These are phyloP conservation scores for Elmis aenea DNA, from an alignment of 2,888 invertebrate genomes.

Conservation along the genomic window DNA sequence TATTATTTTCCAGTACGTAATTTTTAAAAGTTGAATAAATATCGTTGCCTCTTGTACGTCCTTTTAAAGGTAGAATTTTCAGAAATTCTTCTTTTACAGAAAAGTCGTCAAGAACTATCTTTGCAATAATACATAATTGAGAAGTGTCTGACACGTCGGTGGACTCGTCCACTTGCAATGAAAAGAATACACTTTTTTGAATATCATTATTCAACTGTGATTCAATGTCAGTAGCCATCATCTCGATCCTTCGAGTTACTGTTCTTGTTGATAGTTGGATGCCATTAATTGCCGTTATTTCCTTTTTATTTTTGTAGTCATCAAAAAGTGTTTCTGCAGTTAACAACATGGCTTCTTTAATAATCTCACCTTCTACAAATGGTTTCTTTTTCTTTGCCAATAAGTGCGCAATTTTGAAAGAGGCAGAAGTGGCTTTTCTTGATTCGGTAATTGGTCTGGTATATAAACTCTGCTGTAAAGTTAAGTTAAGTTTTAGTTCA, in stretches of 20 bases:
- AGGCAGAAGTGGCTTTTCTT: constrained; percentile 15
- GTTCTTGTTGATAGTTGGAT: constrained; percentile 26
- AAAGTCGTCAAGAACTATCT: constrained; percentile 21
- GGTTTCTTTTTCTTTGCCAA: constrained; percentile 26
- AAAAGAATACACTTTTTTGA: constrained; percentile 22
- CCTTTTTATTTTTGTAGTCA: constrained; percentile 24
- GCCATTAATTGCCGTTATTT: constrained; percentile 28
- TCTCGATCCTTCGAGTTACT: constrained; percentile 23
- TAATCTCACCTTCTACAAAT: constrained; percentile 26
- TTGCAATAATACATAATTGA: constrained; percentile 18
- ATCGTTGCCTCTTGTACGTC: constrained; percentile 19
- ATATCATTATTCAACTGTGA: no score
- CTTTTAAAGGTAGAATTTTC: constrained; percentile 19
- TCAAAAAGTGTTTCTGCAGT: constrained; percentile 21
- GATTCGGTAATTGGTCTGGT: constrained; percentile 12
- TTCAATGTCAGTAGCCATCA: constrained; percentile 13
- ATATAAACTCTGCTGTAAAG: constrained; percentile 10
- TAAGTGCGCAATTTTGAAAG: constrained; percentile 15
- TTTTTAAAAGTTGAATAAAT: constrained; percentile 21
- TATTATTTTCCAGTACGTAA: constrained; percentile 10
- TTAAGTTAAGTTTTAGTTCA: constrained; percentile 9
- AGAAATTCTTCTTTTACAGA: constrained; percentile 21
- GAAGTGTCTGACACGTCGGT: constrained; percentile 17
- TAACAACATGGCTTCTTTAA: constrained; percentile 25
- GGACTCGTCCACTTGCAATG: constrained; percentile 19